These are phyloP conservation scores for Tromatobia lineatoria DNA, from an alignment of 2,888 invertebrate genomes.

Conservation along the genomic window DNA sequence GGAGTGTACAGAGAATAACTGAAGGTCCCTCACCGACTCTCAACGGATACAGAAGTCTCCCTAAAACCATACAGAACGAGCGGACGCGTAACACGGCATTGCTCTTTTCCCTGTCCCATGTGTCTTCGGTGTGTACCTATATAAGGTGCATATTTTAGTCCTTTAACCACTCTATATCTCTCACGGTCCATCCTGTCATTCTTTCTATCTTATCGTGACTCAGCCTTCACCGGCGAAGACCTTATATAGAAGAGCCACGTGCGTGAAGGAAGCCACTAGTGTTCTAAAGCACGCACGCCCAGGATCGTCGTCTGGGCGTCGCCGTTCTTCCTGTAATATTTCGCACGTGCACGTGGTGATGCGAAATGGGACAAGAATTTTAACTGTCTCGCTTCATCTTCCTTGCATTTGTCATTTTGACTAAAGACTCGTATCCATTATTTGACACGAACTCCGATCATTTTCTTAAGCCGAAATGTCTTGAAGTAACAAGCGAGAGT, in stretches of 20 bases:
- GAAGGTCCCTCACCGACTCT: constrained; percentile 1
- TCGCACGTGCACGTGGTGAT: constrained; percentile 42
- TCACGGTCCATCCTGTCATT: constrained; percentile 17
- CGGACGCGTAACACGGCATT: constrained; percentile 28
- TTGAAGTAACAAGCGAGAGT: not conserved
- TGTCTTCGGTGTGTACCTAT: constrained; percentile 16
- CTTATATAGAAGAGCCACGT: constrained; percentile 18
- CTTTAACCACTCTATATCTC: constrained; percentile 23
- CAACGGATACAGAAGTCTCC: constrained; percentile 20
- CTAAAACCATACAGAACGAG: constrained; percentile 30
- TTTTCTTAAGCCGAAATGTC: not conserved
- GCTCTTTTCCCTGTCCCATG: constrained; percentile 30
- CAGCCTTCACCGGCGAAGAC: not conserved
- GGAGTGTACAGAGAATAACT: constrained; percentile 32
- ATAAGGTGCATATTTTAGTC: constrained; percentile 44
- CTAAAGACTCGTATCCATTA: not conserved
- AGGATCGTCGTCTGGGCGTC: constrained; percentile 33
- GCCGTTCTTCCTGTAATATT: constrained; percentile 41
- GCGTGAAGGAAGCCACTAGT: constrained; percentile 12
- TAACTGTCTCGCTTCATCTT: not conserved
- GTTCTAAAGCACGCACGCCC: constrained; percentile 30
- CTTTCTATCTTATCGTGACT: constrained; percentile 26
- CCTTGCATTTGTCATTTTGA: not conserved
- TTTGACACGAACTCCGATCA: not conserved
- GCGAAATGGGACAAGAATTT: constrained; percentile 1